Conservation (phyloP, 2,888 invertebrate genomes). For the Hesperia comma region DNA sequence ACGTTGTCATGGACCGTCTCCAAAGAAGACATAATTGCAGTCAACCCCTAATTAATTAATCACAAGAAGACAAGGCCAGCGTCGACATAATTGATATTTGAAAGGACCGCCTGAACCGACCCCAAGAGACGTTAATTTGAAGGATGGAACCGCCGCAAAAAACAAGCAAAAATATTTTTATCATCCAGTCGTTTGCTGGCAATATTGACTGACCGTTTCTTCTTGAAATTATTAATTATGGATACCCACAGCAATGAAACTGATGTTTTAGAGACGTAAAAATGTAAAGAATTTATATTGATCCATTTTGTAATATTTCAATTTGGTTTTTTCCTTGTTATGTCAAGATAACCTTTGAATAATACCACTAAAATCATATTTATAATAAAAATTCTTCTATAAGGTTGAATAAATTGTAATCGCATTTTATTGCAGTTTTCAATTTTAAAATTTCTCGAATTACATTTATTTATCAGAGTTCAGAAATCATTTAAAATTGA, state of each 20-base stretch:
- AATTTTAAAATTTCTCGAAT: too few relatives aligned
- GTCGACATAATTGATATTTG: slow-evolving; percentile 80
- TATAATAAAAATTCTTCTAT: too few relatives aligned
- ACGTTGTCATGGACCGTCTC: slow-evolving; percentile 51
- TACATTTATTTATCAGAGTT: too few relatives aligned
- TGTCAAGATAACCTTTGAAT: too few relatives aligned
- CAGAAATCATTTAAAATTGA: too few relatives aligned
- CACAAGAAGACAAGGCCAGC: slow-evolving; percentile 63
- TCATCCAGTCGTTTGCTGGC: not conserved
- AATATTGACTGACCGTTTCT: slow-evolving; percentile 10
- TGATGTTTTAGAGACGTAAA: not conserved
- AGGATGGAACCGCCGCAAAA: slow-evolving; percentile 49
- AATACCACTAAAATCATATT: too few relatives aligned
- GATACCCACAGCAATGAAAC: not conserved
- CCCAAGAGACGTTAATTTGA: slow-evolving; percentile 62
- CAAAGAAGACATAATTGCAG: slow-evolving; percentile 74
- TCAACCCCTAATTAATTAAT: slow-evolving; percentile 80
- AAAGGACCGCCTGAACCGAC: slow-evolving; percentile 69
- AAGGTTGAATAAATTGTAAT: too few relatives aligned
- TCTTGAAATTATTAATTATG: not conserved
- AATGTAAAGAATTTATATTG: too few relatives aligned
- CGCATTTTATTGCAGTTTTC: too few relatives aligned
- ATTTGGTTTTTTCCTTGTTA: too few relatives aligned
- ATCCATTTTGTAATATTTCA: too few relatives aligned
- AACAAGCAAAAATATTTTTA: slow-evolving; percentile 25